Percentiles rank a stretch among this genome's conserved stretches.
Evolutionary conservation across 2,888 invertebrate genomes (phyloP).

Genomic region (Tricholauxania praeusta): DNA sequence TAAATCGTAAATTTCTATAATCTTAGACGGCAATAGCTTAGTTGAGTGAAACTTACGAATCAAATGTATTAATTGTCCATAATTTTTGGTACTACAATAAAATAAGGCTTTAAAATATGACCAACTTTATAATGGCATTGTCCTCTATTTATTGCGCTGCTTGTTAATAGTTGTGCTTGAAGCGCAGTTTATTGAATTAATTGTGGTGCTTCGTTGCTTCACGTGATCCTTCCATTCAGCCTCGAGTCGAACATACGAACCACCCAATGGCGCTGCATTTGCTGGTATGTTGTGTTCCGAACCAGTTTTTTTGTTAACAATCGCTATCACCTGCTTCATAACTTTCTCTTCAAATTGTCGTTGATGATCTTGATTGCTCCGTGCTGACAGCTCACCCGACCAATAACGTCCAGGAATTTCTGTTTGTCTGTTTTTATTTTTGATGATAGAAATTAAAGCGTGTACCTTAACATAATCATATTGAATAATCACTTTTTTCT

Average conservation of each 20-base stretch:
- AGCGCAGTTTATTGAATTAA: not conserved
- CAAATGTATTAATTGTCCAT: no score
- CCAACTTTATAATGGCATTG: no score
- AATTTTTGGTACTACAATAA: no score
- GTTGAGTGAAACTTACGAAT: no score
- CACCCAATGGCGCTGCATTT: constrained; percentile 69
- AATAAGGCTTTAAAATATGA: no score
- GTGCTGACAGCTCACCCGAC: constrained; percentile 81
- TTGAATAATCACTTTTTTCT: constrained; percentile 32
- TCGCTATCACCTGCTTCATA: constrained; percentile 69
- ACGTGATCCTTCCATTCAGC: constrained; percentile 79
- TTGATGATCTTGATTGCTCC: constrained; percentile 90
- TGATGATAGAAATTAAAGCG: not conserved
- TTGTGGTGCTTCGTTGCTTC: constrained; percentile 56
- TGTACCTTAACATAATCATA: not conserved
- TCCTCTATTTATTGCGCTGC: no score
- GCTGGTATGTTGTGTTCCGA: constrained; percentile 56
- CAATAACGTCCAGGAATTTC: constrained; percentile 74
- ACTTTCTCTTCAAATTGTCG: constrained; percentile 85
- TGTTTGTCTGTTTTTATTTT: constrained; percentile 46
- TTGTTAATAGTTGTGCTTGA: no score
- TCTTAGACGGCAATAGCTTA: no score
- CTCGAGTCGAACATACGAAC: constrained; percentile 81
- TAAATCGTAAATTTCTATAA: no score
- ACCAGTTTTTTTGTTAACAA: constrained; percentile 64